Evolutionary conservation across 1,140 invertebrate species (phyloP), one percentile per base, ranked within the genome.

Genomic region (Drusus annulatus): DNA sequence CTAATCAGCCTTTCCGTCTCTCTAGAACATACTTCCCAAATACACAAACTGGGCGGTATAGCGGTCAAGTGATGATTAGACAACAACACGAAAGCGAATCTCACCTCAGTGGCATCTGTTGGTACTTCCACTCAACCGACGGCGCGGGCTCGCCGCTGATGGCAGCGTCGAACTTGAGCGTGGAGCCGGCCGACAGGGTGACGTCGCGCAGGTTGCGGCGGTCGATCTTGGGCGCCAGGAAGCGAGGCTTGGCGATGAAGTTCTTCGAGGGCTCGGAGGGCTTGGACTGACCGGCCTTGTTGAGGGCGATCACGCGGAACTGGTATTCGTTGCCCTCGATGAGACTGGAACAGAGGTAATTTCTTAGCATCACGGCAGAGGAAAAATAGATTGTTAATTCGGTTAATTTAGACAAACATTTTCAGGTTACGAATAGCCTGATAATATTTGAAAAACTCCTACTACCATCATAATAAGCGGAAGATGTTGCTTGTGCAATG

Each of bases 241-340:
- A 97, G 75, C 96, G 92, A 15, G 98, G 96, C 88, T 98, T 99
- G 62, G 98, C 98, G 81, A 93, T 92, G 85, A 98, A 97, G 78
- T 93, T 94, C 87, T 96, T 97, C 88, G 96, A 96, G 13, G 95
- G 90, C 54, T 97, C 95, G 1, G 95, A 94, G 0, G 97, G 96
- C 84, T 96, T 95, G 63, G 96, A 97, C 86, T 94, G 94, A 1
- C 98, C 98, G 77, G 96, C 97, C 88, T 98, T 98, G 87, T 99
- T 99, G 25, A 98, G 91, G 45, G 98, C 98, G 84, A 96, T 96
- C 3, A 99, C 95, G n/a, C 98, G 93, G 93, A 99, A 99, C 87
- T 99, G 97, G 87, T 99, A 99, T 87, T 99, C 97, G 86, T 98
- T 97, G 60, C 98, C 98, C 91, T 99, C 98, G 83, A 98, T 95